Conservation (phyloP, 2,113 vertebrate genomes). For the Amphiprion percula region DNA sequence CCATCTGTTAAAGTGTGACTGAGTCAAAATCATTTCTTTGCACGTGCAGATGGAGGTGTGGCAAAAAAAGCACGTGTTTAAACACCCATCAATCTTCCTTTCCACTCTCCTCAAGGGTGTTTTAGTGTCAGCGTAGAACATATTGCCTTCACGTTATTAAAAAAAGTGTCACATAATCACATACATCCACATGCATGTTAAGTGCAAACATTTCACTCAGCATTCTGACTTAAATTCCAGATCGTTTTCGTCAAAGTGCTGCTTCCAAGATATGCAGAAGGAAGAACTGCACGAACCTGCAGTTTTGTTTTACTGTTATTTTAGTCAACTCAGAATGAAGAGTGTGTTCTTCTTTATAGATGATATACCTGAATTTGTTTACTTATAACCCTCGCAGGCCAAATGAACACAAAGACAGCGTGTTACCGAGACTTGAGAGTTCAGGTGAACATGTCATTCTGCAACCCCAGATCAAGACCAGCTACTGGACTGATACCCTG, state of each 20-base stretch:
- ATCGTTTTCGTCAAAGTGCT: neutral
- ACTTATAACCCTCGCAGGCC: constrained; percentile 78
- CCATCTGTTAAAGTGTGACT: neutral
- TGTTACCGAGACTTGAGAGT: constrained; percentile 88
- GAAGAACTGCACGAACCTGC: neutral
- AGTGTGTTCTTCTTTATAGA: neutral
- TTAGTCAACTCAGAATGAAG: neutral
- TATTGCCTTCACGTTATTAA: constrained; percentile 2
- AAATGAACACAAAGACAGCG: constrained; percentile 85
- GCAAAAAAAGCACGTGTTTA: neutral
- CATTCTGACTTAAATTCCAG: neutral
- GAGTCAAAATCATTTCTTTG: neutral
- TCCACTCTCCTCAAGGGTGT: neutral
- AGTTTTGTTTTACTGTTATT: constrained; percentile 11
- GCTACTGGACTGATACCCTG: constrained; percentile 83
- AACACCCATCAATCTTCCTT: neutral
- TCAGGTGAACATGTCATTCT: constrained; percentile 88
- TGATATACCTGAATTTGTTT: neutral
- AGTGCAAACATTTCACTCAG: constrained; percentile 9
- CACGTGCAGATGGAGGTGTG: neutral
- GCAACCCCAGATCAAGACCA: constrained; percentile 84
- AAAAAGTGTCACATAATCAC: constrained; percentile 24
- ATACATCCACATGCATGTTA: neutral
- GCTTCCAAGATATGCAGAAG: neutral
- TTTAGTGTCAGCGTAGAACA: neutral